These are phyloP conservation scores for Progne subis DNA, from an alignment of 2,113 vertebrate species.

Conservation along the genomic window DNA sequence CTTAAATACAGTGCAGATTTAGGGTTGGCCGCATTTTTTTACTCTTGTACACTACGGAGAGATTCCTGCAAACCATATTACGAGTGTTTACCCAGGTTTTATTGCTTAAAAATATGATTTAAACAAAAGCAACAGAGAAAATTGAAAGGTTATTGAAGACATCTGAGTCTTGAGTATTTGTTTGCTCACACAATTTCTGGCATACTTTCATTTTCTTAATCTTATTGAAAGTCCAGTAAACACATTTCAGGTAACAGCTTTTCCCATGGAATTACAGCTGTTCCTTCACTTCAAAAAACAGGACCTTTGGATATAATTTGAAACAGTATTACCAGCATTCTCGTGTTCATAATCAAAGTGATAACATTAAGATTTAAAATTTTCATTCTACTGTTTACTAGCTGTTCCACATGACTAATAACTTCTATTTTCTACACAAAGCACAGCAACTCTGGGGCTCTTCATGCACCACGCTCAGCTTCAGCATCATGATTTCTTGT, in stretches of 20 bases:
- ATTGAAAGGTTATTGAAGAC: background rate
- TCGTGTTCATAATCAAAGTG: background rate
- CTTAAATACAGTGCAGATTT: background rate
- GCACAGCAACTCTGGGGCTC: background rate
- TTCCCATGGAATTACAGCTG: background rate
- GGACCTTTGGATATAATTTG: background rate
- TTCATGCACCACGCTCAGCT: background rate
- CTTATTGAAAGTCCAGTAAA: background rate
- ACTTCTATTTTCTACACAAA: background rate
- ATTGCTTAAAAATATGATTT: background rate
- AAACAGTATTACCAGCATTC: background rate
- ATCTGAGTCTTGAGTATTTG: background rate
- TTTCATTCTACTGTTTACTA: background rate
- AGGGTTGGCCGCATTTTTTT: background rate
- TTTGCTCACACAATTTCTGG: background rate
- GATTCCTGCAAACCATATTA: background rate
- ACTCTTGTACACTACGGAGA: background rate
- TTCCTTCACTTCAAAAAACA: background rate
- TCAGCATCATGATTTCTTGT: background rate
- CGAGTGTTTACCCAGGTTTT: background rate
- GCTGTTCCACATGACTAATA: background rate
- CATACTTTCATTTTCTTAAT: background rate
- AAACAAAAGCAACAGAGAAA: background rate
- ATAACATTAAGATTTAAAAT: background rate
- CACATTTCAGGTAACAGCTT: background rate